Conservation (phyloP, 2,113 vertebrate species). For the Clupea harengus region DNA sequence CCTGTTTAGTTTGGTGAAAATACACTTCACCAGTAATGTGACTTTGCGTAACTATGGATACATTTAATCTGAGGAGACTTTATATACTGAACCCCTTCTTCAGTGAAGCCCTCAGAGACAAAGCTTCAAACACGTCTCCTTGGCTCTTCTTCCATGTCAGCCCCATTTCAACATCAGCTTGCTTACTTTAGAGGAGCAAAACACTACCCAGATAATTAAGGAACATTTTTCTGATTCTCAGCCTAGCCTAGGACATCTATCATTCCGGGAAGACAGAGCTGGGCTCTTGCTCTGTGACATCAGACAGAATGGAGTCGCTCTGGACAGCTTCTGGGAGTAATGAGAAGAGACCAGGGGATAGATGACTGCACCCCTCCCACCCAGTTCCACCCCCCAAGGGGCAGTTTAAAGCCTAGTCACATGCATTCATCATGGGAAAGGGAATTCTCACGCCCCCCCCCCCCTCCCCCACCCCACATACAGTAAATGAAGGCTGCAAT, state of each 20-base stretch:
- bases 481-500: no score
- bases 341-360: not conserved
- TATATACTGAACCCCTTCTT: no score
- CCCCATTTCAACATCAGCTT: not conserved
- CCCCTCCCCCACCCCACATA: no score
- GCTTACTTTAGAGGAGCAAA: not conserved
- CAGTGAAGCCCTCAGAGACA: no score
- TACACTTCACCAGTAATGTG: not conserved
- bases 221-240: not conserved
- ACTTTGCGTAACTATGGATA: no score
- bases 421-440: not conserved
- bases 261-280: not conserved
- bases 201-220: slow-evolving; percentile 9
- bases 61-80: no score
- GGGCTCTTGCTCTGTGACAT: not conserved
- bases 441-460: not conserved
- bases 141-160: not conserved
- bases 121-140: no score
- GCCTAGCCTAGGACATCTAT: not conserved
- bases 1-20: not conserved
- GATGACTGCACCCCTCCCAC: not conserved
- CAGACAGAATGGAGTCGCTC: no score
- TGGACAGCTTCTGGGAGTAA: not conserved
- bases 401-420: not conserved
- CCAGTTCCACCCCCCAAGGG: not conserved